Evolutionary conservation across 1,140 invertebrate species (phyloP).

Genomic region (Atta cephalotes): DNA sequence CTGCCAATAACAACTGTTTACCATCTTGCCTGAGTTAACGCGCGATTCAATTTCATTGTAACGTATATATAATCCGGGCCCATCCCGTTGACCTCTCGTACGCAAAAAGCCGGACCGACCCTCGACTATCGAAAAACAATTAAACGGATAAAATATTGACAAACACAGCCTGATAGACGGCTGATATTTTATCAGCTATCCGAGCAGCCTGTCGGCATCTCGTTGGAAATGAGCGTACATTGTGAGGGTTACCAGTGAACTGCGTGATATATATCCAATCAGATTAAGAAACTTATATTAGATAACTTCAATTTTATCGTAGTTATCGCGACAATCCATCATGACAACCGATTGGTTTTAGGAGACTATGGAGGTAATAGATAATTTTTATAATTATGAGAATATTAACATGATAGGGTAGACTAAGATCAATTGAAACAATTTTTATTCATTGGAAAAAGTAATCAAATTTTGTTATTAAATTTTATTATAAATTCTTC

Average conservation of each 20-base stretch:
- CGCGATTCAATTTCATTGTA: slow-evolving; percentile 81
- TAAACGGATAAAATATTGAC: slow-evolving; percentile 84
- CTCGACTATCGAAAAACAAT: slow-evolving; percentile 84
- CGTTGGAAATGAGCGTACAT: slow-evolving; percentile 1
- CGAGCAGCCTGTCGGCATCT: slow-evolving; percentile 26
- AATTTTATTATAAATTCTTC: no score
- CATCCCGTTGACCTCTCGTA: slow-evolving; percentile 19
- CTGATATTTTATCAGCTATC: slow-evolving; percentile 82
- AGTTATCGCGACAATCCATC: background rate
- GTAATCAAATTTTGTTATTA: no score
- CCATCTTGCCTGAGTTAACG: slow-evolving; percentile 78
- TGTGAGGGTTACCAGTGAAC: background rate
- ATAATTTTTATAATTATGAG: background rate
- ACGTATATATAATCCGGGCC: slow-evolving; percentile 76
- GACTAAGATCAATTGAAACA: no score
- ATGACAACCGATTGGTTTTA: background rate
- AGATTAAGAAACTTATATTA: slow-evolving; percentile 46
- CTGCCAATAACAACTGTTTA: slow-evolving; percentile 71
- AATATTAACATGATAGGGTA: background rate
- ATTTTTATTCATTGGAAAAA: no score
- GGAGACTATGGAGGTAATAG: background rate
- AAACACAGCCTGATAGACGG: slow-evolving; percentile 80
- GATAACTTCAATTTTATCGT: background rate
- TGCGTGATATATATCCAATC: background rate
- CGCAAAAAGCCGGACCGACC: slow-evolving; percentile 74